Evolutionary conservation across 2,888 invertebrate genomes (phyloP).

Genomic region (Tribolium freemani): DNA sequence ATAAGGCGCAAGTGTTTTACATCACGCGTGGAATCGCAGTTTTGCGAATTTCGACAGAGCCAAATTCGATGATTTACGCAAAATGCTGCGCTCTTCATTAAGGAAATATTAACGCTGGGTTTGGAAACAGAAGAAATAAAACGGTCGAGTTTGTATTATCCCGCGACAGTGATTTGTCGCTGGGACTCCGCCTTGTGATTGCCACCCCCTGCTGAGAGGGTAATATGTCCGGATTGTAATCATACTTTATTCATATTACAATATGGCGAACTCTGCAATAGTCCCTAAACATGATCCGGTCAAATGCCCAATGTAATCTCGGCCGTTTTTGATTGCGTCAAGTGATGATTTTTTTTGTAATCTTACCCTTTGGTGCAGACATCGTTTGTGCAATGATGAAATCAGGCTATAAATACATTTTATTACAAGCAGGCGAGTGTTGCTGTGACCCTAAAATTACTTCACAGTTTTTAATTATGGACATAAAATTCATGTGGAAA

Average conservation of each 20-base stretch:
- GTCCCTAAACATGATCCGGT: constrained; percentile 37
- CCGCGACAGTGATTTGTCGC: constrained; percentile 59
- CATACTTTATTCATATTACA: constrained; percentile 65
- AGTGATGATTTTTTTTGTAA: constrained; percentile 10
- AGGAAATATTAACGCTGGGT: constrained; percentile 34
- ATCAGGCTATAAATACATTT: constrained; percentile 26
- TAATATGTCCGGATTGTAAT: constrained; percentile 63
- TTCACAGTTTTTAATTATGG: neutral
- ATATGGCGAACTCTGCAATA: constrained; percentile 38
- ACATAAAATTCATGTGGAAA: constrained; percentile 9
- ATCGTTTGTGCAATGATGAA: constrained; percentile 22
- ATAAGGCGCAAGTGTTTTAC: neutral
- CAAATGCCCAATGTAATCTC: constrained; percentile 32
- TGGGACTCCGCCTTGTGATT: constrained; percentile 60
- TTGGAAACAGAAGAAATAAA: constrained; percentile 39
- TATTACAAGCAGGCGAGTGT: constrained; percentile 16
- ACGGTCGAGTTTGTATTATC: constrained; percentile 30
- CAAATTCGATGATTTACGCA: constrained; percentile 16
- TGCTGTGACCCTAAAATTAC: constrained; percentile 20
- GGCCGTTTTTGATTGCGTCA: constrained; percentile 20
- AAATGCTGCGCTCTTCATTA: constrained; percentile 6
- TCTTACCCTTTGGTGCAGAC: constrained; percentile 14
- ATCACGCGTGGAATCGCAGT: neutral
- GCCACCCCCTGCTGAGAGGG: constrained; percentile 59
- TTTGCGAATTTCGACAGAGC: neutral